phyloP scores from a whole-genome alignment of 2,113 vertebrate genomes.

The Indicator indicator region DNA sequence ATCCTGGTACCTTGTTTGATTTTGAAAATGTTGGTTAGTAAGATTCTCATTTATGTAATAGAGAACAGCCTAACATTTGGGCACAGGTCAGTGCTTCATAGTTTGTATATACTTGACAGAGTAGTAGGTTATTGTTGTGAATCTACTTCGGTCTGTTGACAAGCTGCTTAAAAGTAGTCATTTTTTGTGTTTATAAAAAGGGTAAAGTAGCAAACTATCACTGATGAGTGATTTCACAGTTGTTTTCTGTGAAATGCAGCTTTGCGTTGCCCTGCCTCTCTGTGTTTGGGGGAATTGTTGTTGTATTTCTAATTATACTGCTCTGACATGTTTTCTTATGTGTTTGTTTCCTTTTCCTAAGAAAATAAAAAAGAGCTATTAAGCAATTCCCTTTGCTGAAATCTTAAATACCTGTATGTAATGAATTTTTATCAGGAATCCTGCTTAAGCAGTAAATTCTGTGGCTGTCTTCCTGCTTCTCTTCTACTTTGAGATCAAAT shows the following conservation, averaged over 20 bases:
- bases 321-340: not conserved
- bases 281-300: not conserved
- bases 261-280: not conserved
- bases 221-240: not conserved
- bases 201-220: not conserved
- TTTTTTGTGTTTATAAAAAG: not conserved
- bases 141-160: not conserved
- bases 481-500: conserved; percentile 1
- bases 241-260: not conserved
- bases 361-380: not conserved
- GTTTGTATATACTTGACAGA: not conserved
- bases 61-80: not conserved
- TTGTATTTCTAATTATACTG: not conserved
- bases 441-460: not conserved
- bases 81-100: not conserved
- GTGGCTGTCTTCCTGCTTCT: not conserved
- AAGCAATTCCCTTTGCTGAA: not conserved
- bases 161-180: not conserved
- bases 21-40: not conserved
- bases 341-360: not conserved
- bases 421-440: conserved; percentile 30
- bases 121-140: not conserved
- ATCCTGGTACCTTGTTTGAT: not conserved
- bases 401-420: not conserved
- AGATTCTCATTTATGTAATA: not conserved